phyloP scores from a whole-genome alignment of 2,888 invertebrate genomes.

The Parapristionchus giblindavisi region DNA sequence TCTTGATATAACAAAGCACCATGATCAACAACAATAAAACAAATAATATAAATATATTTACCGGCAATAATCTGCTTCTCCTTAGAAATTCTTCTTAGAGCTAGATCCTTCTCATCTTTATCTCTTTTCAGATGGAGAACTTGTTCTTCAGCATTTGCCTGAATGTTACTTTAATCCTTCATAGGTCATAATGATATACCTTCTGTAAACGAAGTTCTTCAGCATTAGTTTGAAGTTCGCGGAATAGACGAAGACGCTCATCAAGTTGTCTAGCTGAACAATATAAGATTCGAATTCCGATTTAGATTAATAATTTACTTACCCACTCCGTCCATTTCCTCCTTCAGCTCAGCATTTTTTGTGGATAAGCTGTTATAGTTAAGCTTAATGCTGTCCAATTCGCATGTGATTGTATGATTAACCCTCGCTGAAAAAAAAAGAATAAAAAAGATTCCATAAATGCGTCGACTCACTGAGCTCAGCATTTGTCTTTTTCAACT shows the following conservation, averaged over 20 bases:
- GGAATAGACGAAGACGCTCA: slow-evolving; percentile 27
- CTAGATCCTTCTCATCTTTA: slow-evolving; percentile 35
- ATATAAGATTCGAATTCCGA: not conserved
- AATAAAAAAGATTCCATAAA: not conserved
- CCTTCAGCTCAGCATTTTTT: not conserved
- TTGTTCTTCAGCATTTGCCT: slow-evolving; percentile 42
- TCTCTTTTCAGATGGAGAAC: slow-evolving; percentile 42
- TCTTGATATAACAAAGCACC: too few species aligned
- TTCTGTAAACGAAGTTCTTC: slow-evolving; percentile 19
- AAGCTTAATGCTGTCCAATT: slow-evolving; percentile 1
- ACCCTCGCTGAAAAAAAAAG: not conserved
- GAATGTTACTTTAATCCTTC: not conserved
- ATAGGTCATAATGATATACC: not conserved
- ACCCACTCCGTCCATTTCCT: slow-evolving; percentile 1
- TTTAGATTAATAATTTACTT: not conserved
- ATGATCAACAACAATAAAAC: too few species aligned
- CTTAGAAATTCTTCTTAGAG: not conserved
- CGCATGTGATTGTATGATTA: not conserved
- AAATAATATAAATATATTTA: too few species aligned
- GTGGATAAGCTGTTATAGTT: not conserved
- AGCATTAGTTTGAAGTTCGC: not conserved
- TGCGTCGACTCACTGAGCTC: too few species aligned
- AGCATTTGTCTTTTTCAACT: too few species aligned
- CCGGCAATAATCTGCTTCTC: slow-evolving; percentile 36
- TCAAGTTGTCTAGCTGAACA: slow-evolving; percentile 13